phyloP scores from a whole-genome alignment of 2,113 vertebrate species.

The Dromas ardeola region DNA sequence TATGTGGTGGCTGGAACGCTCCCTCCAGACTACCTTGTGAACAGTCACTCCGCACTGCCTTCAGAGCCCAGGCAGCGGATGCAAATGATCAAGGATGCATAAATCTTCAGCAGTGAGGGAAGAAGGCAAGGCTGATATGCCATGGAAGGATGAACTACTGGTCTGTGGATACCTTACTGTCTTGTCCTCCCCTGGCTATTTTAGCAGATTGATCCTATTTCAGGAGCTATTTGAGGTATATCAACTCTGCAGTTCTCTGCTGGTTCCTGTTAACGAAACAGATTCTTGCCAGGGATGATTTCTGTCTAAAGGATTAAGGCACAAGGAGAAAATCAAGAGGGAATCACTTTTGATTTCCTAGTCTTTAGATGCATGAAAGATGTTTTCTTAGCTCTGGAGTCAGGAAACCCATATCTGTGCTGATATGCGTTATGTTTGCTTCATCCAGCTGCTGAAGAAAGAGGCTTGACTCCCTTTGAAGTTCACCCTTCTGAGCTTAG shows the following conservation, averaged over 20 bases:
- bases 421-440: background rate
- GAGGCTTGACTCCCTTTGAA: conserved; percentile 5
- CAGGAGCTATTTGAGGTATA: background rate
- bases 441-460: background rate
- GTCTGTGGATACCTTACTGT: background rate
- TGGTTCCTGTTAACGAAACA: background rate
- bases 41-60: background rate
- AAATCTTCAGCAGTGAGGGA: background rate
- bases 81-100: background rate
- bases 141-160: background rate
- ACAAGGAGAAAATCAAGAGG: background rate
- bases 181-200: background rate
- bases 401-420: background rate
- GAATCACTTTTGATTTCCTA: background rate
- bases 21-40: background rate
- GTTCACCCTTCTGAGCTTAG: background rate
- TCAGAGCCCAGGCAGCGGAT: background rate
- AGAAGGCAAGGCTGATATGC: background rate
- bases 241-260: background rate
- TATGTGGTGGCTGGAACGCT: background rate
- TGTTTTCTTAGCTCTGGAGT: background rate
- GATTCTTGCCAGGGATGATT: background rate
- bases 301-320: background rate
- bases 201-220: background rate
- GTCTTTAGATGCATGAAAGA: background rate